phyloP scores from a whole-genome alignment of 64 coral and sea anemone species.

The Catalaphyllia jardinei region DNA sequence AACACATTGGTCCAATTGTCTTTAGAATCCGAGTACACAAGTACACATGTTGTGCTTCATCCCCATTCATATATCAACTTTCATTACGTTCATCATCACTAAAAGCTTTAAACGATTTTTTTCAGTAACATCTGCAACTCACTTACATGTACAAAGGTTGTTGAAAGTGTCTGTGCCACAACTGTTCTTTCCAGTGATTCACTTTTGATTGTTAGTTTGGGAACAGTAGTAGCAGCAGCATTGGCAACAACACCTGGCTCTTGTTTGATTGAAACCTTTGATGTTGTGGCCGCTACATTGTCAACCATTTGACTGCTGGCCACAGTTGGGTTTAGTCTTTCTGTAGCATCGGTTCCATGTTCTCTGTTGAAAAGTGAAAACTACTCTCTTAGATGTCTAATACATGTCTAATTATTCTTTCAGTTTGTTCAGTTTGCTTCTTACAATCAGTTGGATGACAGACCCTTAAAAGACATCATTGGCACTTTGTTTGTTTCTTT shows the following conservation, averaged over 20 bases:
- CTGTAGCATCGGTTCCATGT: neutral
- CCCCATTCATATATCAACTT: no score
- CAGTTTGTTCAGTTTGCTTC: no score
- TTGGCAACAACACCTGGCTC: neutral
- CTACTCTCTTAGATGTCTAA: no score
- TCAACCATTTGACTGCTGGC: neutral
- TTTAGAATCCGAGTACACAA: no score
- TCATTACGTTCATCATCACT: no score
- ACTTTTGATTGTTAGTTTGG: constrained; percentile 32
- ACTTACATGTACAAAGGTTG: constrained; percentile 50
- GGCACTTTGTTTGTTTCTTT: no score
- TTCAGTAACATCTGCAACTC: neutral
- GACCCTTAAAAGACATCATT: no score
- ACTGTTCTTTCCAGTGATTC: constrained; percentile 46
- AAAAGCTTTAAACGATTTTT: no score
- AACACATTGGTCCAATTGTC: no score
- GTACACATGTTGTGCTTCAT: no score
- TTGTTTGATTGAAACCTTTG: constrained; percentile 26
- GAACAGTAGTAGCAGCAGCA: neutral
- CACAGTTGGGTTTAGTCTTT: neutral
- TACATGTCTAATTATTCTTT: neutral
- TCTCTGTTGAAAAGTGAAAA: neutral
- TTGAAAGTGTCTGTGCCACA: constrained; percentile 57
- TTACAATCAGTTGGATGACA: no score
- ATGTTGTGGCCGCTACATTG: neutral